These are phyloP conservation scores for Sigmodon hispidus DNA, from an alignment of 2,113 vertebrate species.

Conservation along the genomic window DNA sequence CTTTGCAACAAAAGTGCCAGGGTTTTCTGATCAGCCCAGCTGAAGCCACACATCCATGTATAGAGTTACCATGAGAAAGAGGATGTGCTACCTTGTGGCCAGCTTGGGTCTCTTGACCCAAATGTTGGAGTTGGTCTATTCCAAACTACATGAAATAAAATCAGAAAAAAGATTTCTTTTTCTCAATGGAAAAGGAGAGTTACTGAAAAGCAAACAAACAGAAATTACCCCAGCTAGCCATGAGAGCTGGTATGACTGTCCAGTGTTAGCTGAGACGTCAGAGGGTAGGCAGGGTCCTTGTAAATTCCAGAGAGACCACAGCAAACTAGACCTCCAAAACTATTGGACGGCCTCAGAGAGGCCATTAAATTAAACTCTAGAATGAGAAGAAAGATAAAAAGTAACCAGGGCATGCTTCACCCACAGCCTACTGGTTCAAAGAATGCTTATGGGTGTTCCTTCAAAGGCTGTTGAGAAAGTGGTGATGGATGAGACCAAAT, in stretches of 20 bases:
- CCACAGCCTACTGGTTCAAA: background rate
- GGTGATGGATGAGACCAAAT: background rate
- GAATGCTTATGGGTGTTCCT: background rate
- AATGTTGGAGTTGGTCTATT: background rate
- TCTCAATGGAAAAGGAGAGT: background rate
- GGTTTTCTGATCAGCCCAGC: background rate
- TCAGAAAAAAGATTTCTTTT: background rate
- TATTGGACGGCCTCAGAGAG: background rate
- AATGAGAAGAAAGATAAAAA: background rate
- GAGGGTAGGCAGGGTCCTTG: background rate
- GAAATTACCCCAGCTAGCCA: background rate
- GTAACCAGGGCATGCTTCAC: background rate
- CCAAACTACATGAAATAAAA: background rate
- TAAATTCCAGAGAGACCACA: background rate
- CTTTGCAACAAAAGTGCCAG: background rate
- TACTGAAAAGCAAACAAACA: background rate
- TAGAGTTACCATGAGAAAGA: background rate
- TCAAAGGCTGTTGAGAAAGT: background rate
- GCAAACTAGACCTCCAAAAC: background rate
- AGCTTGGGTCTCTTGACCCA: background rate
- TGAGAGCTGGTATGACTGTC: background rate
- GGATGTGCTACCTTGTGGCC: background rate
- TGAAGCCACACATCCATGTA: background rate
- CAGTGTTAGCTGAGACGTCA: background rate
- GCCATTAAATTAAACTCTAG: background rate